Conservation (phyloP, 1,140 invertebrate genomes). For the Berghia stephanieae region DNA sequence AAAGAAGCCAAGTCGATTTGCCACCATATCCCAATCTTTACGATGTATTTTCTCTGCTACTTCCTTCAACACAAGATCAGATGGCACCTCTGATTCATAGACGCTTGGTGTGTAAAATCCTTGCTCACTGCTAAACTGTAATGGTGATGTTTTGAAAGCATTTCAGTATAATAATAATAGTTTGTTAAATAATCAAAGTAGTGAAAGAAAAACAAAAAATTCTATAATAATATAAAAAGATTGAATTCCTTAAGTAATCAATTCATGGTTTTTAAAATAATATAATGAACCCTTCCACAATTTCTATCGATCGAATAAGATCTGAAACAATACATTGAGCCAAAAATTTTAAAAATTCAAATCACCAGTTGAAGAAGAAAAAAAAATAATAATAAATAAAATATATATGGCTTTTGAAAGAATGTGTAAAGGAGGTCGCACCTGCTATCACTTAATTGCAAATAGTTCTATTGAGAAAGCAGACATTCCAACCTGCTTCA, state of each 20-base stretch:
- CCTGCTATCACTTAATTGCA: too few relatives aligned
- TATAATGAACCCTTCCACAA: not conserved
- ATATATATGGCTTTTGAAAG: not conserved
- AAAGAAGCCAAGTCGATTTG: slow-evolving; percentile 58
- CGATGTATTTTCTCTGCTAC: slow-evolving; percentile 54
- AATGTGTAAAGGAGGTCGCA: too few relatives aligned
- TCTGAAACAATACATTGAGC: not conserved
- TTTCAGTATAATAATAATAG: too few relatives aligned
- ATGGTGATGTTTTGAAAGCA: too few relatives aligned
- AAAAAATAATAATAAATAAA: not conserved
- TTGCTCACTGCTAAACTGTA: slow-evolving; percentile 33
- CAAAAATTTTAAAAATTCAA: not conserved
- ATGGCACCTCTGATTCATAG: slow-evolving; percentile 40
- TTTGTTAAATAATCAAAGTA: too few relatives aligned
- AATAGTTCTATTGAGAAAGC: too few relatives aligned
- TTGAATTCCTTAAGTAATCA: too few relatives aligned
- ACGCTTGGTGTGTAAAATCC: slow-evolving; percentile 11
- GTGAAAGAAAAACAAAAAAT: too few relatives aligned
- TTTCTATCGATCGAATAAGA: slow-evolving; percentile 28
- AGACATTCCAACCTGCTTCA: too few relatives aligned
- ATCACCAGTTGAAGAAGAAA: not conserved
- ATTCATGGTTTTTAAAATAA: too few relatives aligned
- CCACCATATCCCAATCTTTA: slow-evolving; percentile 58
- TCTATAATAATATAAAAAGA: too few relatives aligned
- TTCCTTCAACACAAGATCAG: slow-evolving; percentile 49